These are phyloP conservation scores for Drosophila varians DNA, from an alignment of 1,140 invertebrate species.

Conservation along the genomic window DNA sequence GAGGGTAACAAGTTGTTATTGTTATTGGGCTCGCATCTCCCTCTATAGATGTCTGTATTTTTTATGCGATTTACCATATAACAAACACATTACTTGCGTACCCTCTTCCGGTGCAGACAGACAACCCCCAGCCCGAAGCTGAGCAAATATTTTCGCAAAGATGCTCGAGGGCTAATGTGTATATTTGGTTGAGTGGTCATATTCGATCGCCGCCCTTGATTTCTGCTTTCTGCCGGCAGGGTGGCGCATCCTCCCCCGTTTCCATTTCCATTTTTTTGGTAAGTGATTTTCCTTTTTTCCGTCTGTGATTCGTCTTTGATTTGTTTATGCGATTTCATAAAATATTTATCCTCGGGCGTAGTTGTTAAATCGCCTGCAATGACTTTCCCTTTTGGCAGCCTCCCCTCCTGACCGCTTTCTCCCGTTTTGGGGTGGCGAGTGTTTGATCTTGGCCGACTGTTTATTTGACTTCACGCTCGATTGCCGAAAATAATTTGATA, in stretches of 20 bases:
- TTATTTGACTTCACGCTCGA: conserved; percentile 81
- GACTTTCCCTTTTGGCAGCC: conserved; percentile 68
- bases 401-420: not conserved
- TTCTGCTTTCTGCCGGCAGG: conserved; percentile 12
- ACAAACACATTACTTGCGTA: conserved; percentile 72
- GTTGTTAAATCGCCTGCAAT: conserved; percentile 81
- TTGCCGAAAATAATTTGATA: conserved; percentile 81
- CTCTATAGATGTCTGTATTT: conserved; percentile 48
- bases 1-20: conserved; percentile 71
- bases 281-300: conserved; percentile 68
- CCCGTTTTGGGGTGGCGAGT: conserved; percentile 1
- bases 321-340: conserved; percentile 82
- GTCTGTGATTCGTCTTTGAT: conserved; percentile 79
- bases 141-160: conserved; percentile 77
- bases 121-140: conserved; percentile 15
- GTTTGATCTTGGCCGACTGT: conserved; percentile 60
- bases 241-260: conserved; percentile 19
- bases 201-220: conserved; percentile 75
- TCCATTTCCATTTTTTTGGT: conserved; percentile 30
- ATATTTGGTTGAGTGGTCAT: conserved; percentile 76
- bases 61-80: conserved; percentile 81
- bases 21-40: conserved; percentile 47
- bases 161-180: conserved; percentile 69
- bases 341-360: conserved; percentile 78
- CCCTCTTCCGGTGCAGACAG: not conserved